A percentile compares a stretch with the other conserved stretches of the same genome.
These are phyloP conservation scores for Acinonyx jubatus DNA, from an alignment of 2,113 vertebrate species.

Conservation along the genomic window DNA sequence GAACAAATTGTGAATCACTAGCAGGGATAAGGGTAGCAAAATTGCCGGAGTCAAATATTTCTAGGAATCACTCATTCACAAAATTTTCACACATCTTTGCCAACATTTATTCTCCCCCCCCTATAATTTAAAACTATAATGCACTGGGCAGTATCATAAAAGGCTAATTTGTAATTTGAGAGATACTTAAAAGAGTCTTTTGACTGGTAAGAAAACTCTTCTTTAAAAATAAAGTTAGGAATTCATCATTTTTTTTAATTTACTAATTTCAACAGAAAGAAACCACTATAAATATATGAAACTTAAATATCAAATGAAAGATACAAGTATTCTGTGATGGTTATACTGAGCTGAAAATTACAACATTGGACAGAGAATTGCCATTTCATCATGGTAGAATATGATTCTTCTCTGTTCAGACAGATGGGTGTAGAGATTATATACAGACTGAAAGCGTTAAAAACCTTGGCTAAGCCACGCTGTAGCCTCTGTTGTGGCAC, in stretches of 20 bases:
- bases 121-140: neutral
- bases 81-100: neutral
- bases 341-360: neutral
- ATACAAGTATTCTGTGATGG: neutral
- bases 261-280: neutral
- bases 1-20: neutral
- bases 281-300: neutral
- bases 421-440: neutral
- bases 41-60: neutral
- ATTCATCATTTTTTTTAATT: neutral
- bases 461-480: neutral
- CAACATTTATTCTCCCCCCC: neutral
- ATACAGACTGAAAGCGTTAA: neutral
- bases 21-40: neutral
- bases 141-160: neutral
- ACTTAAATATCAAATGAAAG: neutral
- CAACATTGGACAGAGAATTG: neutral
- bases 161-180: neutral
- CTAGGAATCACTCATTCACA: neutral
- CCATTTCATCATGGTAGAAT: neutral
- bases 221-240: slow-evolving; percentile 16
- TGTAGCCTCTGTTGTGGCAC: neutral
- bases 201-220: neutral
- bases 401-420: neutral
- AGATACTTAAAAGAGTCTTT: neutral